phyloP scores from a whole-genome alignment of 2,113 vertebrate species.

The Hymenochirus boettgeri region DNA sequence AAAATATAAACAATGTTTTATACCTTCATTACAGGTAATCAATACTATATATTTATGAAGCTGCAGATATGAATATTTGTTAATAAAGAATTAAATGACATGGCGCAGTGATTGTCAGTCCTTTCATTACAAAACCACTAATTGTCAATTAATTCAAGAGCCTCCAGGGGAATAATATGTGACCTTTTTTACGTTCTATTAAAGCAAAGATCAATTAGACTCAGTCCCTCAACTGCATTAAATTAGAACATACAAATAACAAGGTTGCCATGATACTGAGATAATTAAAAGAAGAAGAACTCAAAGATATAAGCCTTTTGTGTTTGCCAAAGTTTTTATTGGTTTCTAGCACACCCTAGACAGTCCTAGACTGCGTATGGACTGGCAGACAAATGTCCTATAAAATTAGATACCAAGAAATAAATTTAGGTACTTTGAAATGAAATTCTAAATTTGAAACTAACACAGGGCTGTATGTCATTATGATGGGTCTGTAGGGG shows the following conservation, averaged over 20 bases:
- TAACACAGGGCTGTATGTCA: too few relatives aligned
- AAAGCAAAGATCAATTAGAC: slow-evolving; percentile 3
- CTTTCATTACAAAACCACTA: not conserved
- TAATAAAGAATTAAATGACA: not conserved
- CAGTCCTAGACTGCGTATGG: too few relatives aligned
- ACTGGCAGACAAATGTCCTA: too few relatives aligned
- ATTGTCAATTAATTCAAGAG: not conserved
- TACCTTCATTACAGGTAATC: too few relatives aligned
- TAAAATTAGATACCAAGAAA: too few relatives aligned
- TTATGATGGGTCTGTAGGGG: too few relatives aligned
- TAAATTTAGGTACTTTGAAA: too few relatives aligned
- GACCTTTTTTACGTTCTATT: slow-evolving; percentile 3
- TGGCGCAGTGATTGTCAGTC: not conserved
- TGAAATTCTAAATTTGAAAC: too few relatives aligned
- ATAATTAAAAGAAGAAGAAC: not conserved
- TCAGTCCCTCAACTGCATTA: not conserved
- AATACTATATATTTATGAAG: too few relatives aligned
- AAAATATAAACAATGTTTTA: too few relatives aligned
- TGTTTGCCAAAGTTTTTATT: not conserved
- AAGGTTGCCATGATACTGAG: not conserved
- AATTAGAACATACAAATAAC: not conserved
- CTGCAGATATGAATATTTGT: too few relatives aligned
- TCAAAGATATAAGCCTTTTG: not conserved
- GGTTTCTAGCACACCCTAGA: not conserved
- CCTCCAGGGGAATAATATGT: not conserved